A percentile compares a stretch with the other conserved stretches of the same genome.
These are phyloP conservation scores for Fragum whitleyi DNA, from an alignment of 2,888 invertebrate genomes.

Conservation along the genomic window DNA sequence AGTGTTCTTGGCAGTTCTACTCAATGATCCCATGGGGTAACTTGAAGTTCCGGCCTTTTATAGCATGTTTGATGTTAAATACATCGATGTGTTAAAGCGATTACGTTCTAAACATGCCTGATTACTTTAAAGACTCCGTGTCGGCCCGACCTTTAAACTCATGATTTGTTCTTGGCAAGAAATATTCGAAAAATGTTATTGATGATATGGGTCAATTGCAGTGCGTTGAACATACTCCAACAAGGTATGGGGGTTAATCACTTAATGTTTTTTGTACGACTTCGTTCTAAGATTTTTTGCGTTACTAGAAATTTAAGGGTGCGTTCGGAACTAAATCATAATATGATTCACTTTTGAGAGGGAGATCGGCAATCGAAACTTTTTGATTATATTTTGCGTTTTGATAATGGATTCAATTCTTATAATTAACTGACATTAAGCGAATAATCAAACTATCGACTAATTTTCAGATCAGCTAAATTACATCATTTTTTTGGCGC, in stretches of 20 bases:
- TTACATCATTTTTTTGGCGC: too few relatives aligned
- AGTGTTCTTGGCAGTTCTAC: too few relatives aligned
- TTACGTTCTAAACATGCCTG: background rate
- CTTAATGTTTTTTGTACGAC: background rate
- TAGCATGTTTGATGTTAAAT: background rate
- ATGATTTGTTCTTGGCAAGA: constrained; percentile 12
- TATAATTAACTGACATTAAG: too few relatives aligned
- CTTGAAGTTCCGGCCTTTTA: too few relatives aligned
- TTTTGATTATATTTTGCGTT: too few relatives aligned
- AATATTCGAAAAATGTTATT: constrained; percentile 15
- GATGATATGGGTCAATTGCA: constrained; percentile 13
- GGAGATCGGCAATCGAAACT: too few relatives aligned
- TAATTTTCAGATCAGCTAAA: too few relatives aligned
- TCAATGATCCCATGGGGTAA: too few relatives aligned
- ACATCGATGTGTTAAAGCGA: background rate
- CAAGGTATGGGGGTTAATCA: background rate
- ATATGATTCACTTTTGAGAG: too few relatives aligned
- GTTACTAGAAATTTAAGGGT: background rate
- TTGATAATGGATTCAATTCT: too few relatives aligned
- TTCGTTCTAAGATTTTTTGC: background rate
- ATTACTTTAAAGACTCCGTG: constrained; percentile 4
- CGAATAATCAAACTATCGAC: too few relatives aligned
- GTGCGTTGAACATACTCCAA: background rate
- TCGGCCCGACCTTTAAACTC: constrained; percentile 1
- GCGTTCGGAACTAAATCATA: too few relatives aligned